Conservation (phyloP, 2,113 vertebrate genomes). For the Astatoreochromis straeleni region DNA sequence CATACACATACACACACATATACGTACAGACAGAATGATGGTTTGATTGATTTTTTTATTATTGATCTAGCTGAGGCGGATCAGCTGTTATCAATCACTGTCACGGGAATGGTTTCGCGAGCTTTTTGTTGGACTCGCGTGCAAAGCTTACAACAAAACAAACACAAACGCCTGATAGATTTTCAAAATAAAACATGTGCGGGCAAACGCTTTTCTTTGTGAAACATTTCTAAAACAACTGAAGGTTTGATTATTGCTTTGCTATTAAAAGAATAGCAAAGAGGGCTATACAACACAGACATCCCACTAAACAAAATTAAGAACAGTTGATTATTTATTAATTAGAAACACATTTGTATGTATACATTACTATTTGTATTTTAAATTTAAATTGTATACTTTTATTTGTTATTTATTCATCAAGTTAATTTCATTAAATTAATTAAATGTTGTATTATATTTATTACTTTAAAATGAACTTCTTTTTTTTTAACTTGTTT, state of each 20-base stretch:
- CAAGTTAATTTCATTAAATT: not conserved
- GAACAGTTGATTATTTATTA: not conserved
- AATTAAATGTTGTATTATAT: not conserved
- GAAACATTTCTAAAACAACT: not conserved
- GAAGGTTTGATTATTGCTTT: not conserved
- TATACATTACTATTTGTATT: not conserved
- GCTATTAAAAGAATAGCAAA: not conserved
- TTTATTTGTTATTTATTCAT: not conserved
- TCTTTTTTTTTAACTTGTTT: not conserved
- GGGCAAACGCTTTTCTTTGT: not conserved
- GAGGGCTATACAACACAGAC: not conserved
- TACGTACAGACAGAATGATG: not conserved
- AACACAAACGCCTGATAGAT: fast-evolving
- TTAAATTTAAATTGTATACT: not conserved
- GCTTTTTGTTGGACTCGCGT: not conserved
- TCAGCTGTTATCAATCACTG: not conserved
- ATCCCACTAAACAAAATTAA: not conserved
- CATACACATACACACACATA: fast-evolving
- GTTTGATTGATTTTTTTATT: not conserved
- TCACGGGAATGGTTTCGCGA: not conserved
- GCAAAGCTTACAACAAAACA: not conserved
- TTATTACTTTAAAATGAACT: not conserved
- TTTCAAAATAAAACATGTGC: constrained; percentile 9
- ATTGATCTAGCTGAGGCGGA: not conserved
- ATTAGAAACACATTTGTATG: not conserved